Percentiles rank a stretch among this genome's conserved stretches.
phyloP scores from a whole-genome alignment of 1,140 invertebrate genomes.

The Zaprionus africanus region DNA sequence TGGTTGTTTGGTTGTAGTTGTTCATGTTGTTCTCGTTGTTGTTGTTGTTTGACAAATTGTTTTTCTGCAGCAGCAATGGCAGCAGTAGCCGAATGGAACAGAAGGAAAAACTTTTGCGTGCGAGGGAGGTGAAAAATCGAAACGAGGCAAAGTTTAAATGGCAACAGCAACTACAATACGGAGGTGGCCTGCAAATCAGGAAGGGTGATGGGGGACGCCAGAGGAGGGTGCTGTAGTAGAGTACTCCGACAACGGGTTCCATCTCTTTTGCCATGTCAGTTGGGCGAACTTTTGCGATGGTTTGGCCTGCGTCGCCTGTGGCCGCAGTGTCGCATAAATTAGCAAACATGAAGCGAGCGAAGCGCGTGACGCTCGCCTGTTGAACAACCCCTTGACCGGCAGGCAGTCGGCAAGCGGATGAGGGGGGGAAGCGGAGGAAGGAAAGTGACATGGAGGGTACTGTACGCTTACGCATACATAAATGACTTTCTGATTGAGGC shows the following conservation, averaged over 20 bases:
- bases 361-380: constrained; percentile 61
- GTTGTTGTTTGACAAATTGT: constrained; percentile 70
- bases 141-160: constrained; percentile 64
- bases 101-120: constrained; percentile 55
- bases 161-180: constrained; percentile 53
- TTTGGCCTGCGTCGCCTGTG: constrained; percentile 47
- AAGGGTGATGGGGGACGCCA: neutral
- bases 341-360: constrained; percentile 68
- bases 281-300: constrained; percentile 60
- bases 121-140: constrained; percentile 34
- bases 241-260: neutral
- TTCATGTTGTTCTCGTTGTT: neutral
- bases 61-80: constrained; percentile 24
- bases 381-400: constrained; percentile 25
- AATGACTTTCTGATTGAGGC: constrained; percentile 76
- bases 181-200: constrained; percentile 16
- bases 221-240: neutral
- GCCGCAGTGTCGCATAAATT: constrained; percentile 76
- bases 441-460: neutral
- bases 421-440: neutral
- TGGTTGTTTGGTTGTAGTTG: neutral
- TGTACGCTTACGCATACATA: constrained; percentile 26
- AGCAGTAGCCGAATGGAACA: constrained; percentile 41
- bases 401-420: neutral
- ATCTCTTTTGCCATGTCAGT: constrained; percentile 38